Evolutionary conservation across 2,113 vertebrate genomes (phyloP), one percentile per base, ranked within the genome.

Genomic region (Eulemur macaco): DNA sequence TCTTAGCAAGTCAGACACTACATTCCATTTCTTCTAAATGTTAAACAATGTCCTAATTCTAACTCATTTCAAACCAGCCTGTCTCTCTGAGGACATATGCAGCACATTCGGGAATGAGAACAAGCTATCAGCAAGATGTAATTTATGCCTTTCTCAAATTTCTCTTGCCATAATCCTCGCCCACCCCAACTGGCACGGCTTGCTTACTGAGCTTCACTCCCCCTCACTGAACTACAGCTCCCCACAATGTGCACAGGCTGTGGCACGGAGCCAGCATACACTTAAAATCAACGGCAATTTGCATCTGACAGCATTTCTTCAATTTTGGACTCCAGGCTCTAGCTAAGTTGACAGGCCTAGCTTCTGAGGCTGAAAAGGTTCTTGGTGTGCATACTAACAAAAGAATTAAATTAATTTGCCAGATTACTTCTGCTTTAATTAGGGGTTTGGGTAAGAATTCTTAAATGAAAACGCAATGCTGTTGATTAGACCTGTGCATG

Each of bases 231-330:
- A 83, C 78, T 93, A 82, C 25, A 86, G 81, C 66, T 54, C 89
- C 39, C 6, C 7, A 64, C 91, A 85, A 97, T 76, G 83, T 86
- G 91, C 84, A 94, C 87, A 21, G 7, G 80, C 92, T 0, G 0
- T 91, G 96, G 96, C 96, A 54, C 91, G 76, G 89, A 1, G 95
- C 94, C 97, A 98, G 63, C 0, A 0, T 68, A 84, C 95, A 91
- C 97, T 98, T 96, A 93, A 96, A 95, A 96, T 86, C 96, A 98
- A 97, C 8, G 92, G 96, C 82, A 96, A 94, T 96, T 47, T 27
- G 15, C 81, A 95, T 89, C 95, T 93, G 94, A 98, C 89, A 98
- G 95, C 92, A 90, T 80, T 97, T 97, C 93, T 96, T 98, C 93
- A 74, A 12, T 96, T 97, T 95, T 97, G 68, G 68, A 86, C 96